Conservation (phyloP, 2,113 vertebrate species). For the Nestor notabilis region DNA sequence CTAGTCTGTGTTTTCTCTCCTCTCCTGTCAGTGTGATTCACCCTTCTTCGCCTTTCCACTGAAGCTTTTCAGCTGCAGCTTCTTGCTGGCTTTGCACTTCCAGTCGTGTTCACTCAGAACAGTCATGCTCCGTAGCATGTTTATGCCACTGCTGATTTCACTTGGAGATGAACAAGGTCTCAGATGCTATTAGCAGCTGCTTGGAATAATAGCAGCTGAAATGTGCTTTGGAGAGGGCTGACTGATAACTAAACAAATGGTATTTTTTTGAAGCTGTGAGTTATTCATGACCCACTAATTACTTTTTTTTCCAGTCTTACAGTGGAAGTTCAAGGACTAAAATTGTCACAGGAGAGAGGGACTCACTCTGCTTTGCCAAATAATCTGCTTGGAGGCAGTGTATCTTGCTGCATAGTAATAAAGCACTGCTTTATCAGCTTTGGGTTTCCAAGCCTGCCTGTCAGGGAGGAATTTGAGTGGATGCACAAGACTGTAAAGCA, state of each 20-base stretch:
- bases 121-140: background rate
- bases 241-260: background rate
- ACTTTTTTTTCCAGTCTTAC: background rate
- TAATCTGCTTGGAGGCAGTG: background rate
- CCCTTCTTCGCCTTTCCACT: background rate
- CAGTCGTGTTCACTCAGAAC: background rate
- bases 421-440: background rate
- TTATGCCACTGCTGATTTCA: constrained; percentile 24
- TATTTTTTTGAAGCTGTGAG: background rate
- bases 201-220: constrained; percentile 11
- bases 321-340: constrained; percentile 4
- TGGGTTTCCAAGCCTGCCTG: background rate
- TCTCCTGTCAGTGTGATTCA: background rate
- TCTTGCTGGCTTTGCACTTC: constrained; percentile 31
- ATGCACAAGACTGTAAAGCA: background rate
- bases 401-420: background rate
- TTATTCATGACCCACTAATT: constrained; percentile 1
- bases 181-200: constrained; percentile 33
- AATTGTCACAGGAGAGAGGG: background rate
- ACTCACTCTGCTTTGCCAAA: constrained; percentile 6
- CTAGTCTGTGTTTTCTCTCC: background rate
- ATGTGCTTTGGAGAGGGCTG: background rate
- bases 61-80: background rate
- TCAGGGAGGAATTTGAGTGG: background rate
- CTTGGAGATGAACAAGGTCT: constrained; percentile 15